These are phyloP conservation scores for Lasaia peninsularis DNA, from an alignment of 1,140 invertebrate genomes.

Conservation along the genomic window DNA sequence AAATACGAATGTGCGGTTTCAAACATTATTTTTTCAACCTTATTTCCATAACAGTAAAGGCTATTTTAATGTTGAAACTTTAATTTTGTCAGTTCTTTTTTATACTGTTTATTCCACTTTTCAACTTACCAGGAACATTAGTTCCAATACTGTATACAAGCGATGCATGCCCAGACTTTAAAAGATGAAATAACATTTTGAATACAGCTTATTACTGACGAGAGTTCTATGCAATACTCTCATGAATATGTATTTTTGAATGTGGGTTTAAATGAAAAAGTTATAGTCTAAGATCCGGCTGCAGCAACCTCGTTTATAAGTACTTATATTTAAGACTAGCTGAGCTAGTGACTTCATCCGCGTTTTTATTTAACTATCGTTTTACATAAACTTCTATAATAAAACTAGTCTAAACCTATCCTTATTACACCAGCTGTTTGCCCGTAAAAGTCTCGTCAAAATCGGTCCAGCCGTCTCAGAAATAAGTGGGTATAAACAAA, in stretches of 20 bases:
- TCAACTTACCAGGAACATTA: neutral
- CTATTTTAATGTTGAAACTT: neutral
- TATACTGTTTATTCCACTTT: neutral
- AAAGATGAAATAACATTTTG: constrained; percentile 12
- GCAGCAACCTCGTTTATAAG: no score
- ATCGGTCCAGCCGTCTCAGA: no score
- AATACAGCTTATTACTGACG: constrained; percentile 8
- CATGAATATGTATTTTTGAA: constrained; percentile 11
- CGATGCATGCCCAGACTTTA: constrained; percentile 3
- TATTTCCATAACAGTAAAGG: neutral
- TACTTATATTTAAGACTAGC: no score
- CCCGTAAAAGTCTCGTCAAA: no score
- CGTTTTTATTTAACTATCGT: no score
- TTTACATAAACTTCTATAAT: no score
- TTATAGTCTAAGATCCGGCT: no score
- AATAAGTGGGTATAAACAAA: no score
- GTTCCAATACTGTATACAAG: constrained; percentile 4
- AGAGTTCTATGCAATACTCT: neutral
- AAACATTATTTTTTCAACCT: constrained; percentile 6
- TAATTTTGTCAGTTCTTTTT: constrained; percentile 10
- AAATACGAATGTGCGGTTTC: neutral
- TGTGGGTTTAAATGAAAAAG: constrained; percentile 4
- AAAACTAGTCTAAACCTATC: no score
- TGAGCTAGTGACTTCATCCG: no score
- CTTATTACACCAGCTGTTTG: no score